Evolutionary conservation across 2,113 vertebrate genomes (phyloP), one percentile per base, ranked within the genome.

Genomic region (Calonectris borealis): DNA sequence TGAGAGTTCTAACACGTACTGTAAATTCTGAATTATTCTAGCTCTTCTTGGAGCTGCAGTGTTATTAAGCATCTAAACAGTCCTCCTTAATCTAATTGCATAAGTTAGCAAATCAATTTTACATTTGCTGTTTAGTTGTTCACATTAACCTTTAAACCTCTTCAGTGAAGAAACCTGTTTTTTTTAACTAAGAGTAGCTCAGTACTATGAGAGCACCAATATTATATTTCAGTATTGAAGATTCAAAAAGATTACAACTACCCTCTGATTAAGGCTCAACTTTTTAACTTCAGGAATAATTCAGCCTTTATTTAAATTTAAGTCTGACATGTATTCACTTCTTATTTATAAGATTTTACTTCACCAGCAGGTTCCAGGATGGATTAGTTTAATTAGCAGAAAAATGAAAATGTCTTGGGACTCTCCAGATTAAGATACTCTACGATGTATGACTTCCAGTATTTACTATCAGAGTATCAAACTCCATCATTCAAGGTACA

Each of bases 131-230:
- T 70, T 69, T 54, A 94, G 69, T 58, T 90, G 58, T 54, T 91
- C 93, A 38, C 40, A 91, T 88, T 94, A 93, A 94, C 91, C 86
- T 96, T 92, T 62, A 94, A 86, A 88, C 49, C 66, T 26, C 27
- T 42, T 49, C 68, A 89, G 9, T 65, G 48, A 86, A 58, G 32
- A 20, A 70, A 73, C 5, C 16, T n/a, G 29, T 4, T 82, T 86
- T 82, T 86, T 61, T 79, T 54, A 86, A 20, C 70, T 13, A 75
- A 55, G 70, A 72, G 44, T 14, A 83, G 48, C 72, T 84, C 48
- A 66, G 52, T 27, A 69, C 34, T 75, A 24, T 22, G 32, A 66
- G 15, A 83, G 27, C 51, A 82, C 10, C 22, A 61, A 15, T 36
- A 48, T 0, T 21, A 11, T 40, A 69, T 78, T 73, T 54, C 25